Evolutionary conservation across 2,888 invertebrate genomes (phyloP).

Genomic region (Eledona agricola): DNA sequence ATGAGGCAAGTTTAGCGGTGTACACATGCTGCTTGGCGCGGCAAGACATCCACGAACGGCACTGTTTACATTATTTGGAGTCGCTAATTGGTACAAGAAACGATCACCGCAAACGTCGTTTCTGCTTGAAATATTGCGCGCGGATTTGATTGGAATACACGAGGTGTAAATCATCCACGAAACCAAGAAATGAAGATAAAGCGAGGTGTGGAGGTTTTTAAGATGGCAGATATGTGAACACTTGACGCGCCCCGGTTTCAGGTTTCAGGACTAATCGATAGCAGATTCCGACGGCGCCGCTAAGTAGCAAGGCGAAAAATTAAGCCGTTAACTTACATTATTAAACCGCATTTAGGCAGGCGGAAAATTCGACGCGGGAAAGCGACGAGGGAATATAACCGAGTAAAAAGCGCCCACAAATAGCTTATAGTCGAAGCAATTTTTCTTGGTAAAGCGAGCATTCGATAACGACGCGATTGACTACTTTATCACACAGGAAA

Average conservation of each 20-base stretch:
- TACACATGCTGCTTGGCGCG: slow-evolving; percentile 41
- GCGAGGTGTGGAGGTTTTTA: too few species aligned
- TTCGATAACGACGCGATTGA: slow-evolving; percentile 31
- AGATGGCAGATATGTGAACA: too few species aligned
- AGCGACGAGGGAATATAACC: too few species aligned
- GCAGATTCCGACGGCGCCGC: not conserved
- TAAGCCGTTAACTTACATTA: slow-evolving; percentile 1
- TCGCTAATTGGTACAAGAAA: slow-evolving; percentile 33
- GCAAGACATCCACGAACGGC: slow-evolving; percentile 29
- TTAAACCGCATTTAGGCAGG: slow-evolving; percentile 4
- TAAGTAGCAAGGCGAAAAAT: slow-evolving; percentile 8
- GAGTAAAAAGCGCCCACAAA: too few species aligned
- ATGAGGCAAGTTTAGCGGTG: slow-evolving; percentile 43
- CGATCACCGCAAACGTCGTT: slow-evolving; percentile 27
- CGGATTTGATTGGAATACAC: slow-evolving; percentile 26
- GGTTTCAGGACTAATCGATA: slow-evolving; percentile 13
- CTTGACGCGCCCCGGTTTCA: too few species aligned
- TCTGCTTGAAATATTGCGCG: slow-evolving; percentile 22
- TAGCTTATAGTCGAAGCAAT: too few species aligned
- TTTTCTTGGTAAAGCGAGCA: slow-evolving; percentile 1
- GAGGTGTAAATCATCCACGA: slow-evolving; percentile 19
- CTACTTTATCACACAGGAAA: slow-evolving; percentile 34
- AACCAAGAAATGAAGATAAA: slow-evolving; percentile 15
- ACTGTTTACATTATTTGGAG: slow-evolving; percentile 36
- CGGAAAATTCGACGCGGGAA: too few species aligned